A percentile compares a stretch with the other conserved stretches of the same genome.
phyloP scores from a whole-genome alignment of 2,113 vertebrate species.

The Electrona antarctica region DNA sequence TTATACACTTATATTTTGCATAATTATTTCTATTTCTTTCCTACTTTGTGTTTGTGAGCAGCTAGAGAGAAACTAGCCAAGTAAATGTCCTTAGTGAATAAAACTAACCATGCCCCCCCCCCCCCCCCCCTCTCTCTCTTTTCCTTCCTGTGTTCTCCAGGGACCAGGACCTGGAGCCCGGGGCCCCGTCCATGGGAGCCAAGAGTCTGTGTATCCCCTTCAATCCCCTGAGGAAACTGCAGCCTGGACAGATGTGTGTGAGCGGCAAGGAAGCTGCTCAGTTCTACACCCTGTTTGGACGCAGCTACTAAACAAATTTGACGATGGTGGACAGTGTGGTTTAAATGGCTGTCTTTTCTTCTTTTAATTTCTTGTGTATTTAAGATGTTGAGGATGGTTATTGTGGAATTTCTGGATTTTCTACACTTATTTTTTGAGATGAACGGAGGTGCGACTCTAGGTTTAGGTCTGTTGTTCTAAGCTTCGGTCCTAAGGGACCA shows the following conservation, averaged over 20 bases:
- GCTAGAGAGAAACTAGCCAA: too few relatives aligned
- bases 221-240: conserved; percentile 84
- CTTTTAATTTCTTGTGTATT: conserved; percentile 15
- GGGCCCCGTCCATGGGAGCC: conserved; percentile 97
- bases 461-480: too few relatives aligned
- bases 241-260: conserved; percentile 85
- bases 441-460: too few relatives aligned
- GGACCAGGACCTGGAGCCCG: conserved; percentile 97
- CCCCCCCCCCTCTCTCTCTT: background rate
- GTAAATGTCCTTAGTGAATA: too few relatives aligned
- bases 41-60: too few relatives aligned
- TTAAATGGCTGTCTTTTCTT: conserved; percentile 44
- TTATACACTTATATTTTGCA: too few relatives aligned
- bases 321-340: background rate
- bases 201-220: conserved; percentile 98
- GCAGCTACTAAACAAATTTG: conserved; percentile 86
- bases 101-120: too few relatives aligned
- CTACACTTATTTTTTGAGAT: too few relatives aligned
- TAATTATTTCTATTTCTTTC: too few relatives aligned
- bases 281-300: conserved; percentile 95
- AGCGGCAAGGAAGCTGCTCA: conserved; percentile 88
- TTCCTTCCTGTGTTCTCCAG: conserved; percentile 53
- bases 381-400: background rate
- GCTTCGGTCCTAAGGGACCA: too few relatives aligned
- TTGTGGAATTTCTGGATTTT: background rate